Evolutionary conservation across 1,140 invertebrate genomes (phyloP), one percentile per base, ranked within the genome.

Genomic region (Copidosoma floridanum): DNA sequence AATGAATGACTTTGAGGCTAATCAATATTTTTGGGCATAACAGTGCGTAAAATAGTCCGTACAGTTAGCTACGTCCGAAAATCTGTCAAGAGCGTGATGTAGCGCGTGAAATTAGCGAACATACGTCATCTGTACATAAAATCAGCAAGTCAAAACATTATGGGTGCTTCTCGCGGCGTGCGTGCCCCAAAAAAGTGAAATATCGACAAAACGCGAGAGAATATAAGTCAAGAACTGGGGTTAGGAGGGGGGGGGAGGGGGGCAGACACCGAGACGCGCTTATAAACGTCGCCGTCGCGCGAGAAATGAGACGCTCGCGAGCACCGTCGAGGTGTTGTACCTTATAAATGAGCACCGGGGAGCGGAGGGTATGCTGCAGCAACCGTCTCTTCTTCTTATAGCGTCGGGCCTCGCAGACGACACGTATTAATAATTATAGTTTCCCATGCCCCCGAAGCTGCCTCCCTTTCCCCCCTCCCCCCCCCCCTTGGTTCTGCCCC

Each of bases 401-500:
- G n/a, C n/a, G n/a, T n/a, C n/a, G 16, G 23, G 12, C n/a, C n/a
- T n/a, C 24, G 67, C 75, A 78, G 76, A 79, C 75, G 76, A 77
- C 77, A 70, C 71, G 71, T 74, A 74, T 74, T 77, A 80, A 79
- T 80, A 80, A 79, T 80, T 80, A 77, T 74, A 74, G 73, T 75
- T 75, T 75, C 78, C 72, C 65, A 66, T 47, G 48, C 44, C 23
- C 40, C 23, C 11, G 32, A n/a, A n/a, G n/a, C n/a, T n/a, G n/a
- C n/a, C n/a, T n/a, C n/a, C n/a, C n/a, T n/a, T n/a, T n/a, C n/a
- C n/a, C n/a, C n/a, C n/a, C n/a, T n/a, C n/a, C n/a, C n/a, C n/a
- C n/a, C n/a, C n/a, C n/a, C n/a, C n/a, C n/a, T n/a, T n/a, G n/a
- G n/a, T n/a, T n/a, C n/a, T n/a, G n/a, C n/a, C n/a, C n/a, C n/a